phyloP scores from a whole-genome alignment of 2,888 invertebrate genomes.

The Unio delphinus region DNA sequence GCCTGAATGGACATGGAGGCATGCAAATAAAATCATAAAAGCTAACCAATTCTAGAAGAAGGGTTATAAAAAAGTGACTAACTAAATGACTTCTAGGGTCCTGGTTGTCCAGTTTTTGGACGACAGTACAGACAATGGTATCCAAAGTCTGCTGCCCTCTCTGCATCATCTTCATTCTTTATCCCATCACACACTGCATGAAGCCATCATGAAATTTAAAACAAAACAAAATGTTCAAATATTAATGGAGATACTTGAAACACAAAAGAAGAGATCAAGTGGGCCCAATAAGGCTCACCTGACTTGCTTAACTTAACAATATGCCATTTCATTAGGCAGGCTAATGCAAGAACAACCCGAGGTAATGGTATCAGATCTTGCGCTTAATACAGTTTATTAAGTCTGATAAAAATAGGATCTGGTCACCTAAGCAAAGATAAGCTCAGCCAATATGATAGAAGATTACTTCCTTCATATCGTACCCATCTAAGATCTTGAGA shows the following conservation, averaged over 20 bases:
- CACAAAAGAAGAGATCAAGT: too few species aligned
- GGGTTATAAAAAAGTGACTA: background rate
- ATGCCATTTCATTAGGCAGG: too few species aligned
- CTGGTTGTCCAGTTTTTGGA: slow-evolving; percentile 74
- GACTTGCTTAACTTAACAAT: too few species aligned
- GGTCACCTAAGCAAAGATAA: too few species aligned
- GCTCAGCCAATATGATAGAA: too few species aligned
- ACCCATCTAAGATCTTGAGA: too few species aligned
- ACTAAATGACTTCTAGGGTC: slow-evolving; percentile 54
- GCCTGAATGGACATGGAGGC: background rate
- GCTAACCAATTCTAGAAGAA: background rate
- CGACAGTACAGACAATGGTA: slow-evolving; percentile 94
- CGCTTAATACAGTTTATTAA: too few species aligned
- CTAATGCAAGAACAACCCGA: too few species aligned
- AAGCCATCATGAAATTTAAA: slow-evolving; percentile 81
- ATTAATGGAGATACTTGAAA: background rate
- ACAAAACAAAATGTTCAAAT: background rate
- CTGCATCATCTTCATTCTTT: slow-evolving; percentile 89
- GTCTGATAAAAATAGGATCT: too few species aligned
- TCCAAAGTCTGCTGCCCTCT: slow-evolving; percentile 90
- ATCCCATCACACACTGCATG: slow-evolving; percentile 94
- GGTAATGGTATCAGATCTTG: too few species aligned
- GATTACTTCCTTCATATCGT: too few species aligned
- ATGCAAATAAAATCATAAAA: background rate
- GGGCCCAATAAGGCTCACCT: too few species aligned